Percentiles rank a stretch among this genome's conserved stretches.
Evolutionary conservation across 2,888 invertebrate genomes (phyloP).

Genomic region (Cerceris ruficornis): DNA sequence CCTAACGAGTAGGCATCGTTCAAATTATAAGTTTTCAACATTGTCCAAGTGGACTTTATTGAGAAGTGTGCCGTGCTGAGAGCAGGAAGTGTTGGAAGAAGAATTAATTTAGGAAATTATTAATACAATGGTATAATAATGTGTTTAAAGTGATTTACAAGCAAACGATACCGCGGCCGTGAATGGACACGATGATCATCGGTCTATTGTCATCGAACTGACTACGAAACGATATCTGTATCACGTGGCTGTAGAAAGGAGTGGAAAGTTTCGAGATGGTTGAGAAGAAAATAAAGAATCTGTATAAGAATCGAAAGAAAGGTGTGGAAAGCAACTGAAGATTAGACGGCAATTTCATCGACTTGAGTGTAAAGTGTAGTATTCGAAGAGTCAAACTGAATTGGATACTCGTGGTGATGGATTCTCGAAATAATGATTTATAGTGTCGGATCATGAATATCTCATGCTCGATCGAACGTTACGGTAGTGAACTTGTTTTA

Average conservation of each 20-base stretch:
- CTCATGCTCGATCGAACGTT: too few relatives aligned
- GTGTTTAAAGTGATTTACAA: conserved; percentile 65
- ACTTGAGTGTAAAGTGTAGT: neutral
- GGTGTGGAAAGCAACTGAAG: neutral
- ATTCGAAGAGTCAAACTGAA: neutral
- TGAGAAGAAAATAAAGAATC: conserved; percentile 23
- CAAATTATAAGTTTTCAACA: neutral
- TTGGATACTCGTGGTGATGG: too few relatives aligned
- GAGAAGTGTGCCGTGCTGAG: neutral
- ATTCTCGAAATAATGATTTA: too few relatives aligned
- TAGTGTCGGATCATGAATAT: too few relatives aligned
- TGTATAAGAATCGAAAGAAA: conserved; percentile 44
- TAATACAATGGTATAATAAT: conserved; percentile 35
- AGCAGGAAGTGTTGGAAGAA: neutral
- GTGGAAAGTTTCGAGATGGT: conserved; percentile 10
- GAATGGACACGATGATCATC: neutral
- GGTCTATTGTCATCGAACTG: neutral
- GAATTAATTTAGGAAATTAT: neutral
- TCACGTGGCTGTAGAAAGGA: too few relatives aligned
- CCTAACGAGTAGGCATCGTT: neutral
- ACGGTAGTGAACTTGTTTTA: too few relatives aligned
- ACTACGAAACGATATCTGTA: neutral
- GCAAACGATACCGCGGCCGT: conserved; percentile 56
- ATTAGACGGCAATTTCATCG: too few relatives aligned
- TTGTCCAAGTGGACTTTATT: neutral